These are phyloP conservation scores for Astur gentilis DNA, from an alignment of 2,113 vertebrate genomes.

Conservation along the genomic window DNA sequence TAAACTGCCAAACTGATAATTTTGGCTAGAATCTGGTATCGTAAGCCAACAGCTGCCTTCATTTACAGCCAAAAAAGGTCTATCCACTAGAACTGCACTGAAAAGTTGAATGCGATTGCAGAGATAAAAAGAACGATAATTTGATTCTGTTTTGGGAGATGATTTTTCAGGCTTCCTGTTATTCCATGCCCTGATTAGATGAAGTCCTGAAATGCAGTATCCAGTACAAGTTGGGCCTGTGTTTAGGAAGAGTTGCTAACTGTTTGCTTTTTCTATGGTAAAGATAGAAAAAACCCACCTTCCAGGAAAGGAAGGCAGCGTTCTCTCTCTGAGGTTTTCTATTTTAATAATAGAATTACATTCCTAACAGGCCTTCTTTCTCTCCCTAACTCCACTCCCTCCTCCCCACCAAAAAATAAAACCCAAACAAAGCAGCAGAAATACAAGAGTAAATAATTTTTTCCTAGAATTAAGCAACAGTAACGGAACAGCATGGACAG, in stretches of 20 bases:
- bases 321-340: neutral
- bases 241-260: neutral
- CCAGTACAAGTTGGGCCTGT: neutral
- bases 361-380: neutral
- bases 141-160: neutral
- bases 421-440: neutral
- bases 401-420: neutral
- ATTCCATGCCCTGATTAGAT: neutral
- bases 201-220: neutral
- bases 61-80: slow-evolving; percentile 23
- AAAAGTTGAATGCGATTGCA: neutral
- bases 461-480: neutral
- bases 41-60: neutral
- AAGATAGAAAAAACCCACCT: rapidly evolving
- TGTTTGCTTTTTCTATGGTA: neutral
- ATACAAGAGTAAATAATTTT: neutral
- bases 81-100: neutral
- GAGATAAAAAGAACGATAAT: neutral
- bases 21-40: neutral
- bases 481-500: neutral
- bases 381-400: neutral
- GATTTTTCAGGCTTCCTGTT: slow-evolving; percentile 22
- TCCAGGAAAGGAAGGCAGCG: neutral
- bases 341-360: neutral
- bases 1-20: neutral